Evolutionary conservation across 2,113 vertebrate genomes (phyloP).

Genomic region (Sapajus apella): DNA sequence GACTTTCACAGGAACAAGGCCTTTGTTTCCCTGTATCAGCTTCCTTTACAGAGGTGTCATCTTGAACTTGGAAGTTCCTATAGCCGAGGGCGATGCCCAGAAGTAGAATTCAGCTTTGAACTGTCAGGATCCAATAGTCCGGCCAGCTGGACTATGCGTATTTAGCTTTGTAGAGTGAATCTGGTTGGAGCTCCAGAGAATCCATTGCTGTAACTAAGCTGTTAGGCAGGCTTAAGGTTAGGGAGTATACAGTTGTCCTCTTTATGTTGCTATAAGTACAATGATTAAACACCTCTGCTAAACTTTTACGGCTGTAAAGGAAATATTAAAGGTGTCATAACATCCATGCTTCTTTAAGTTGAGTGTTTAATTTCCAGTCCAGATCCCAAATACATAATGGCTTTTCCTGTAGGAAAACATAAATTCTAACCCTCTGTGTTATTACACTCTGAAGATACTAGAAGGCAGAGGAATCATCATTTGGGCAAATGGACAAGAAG

Average conservation of each 20-base stretch:
- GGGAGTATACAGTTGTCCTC: not conserved
- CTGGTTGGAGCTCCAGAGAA: not conserved
- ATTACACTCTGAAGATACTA: not conserved
- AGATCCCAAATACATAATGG: not conserved
- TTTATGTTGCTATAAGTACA: not conserved
- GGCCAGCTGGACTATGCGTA: not conserved
- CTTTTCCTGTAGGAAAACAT: not conserved
- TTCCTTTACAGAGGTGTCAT: not conserved
- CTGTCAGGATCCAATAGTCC: not conserved
- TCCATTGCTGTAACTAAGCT: not conserved
- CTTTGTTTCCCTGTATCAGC: not conserved
- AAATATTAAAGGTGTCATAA: not conserved
- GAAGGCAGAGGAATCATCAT: not conserved
- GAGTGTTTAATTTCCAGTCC: not conserved
- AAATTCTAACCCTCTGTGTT: not conserved
- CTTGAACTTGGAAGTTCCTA: not conserved
- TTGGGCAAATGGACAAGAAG: not conserved
- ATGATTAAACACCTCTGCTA: not conserved
- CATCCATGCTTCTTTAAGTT: not conserved
- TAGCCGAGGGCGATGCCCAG: not conserved
- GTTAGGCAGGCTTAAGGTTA: not conserved
- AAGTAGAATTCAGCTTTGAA: not conserved
- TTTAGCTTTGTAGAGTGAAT: not conserved
- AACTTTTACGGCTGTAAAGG: not conserved
- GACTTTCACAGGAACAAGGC: fast-evolving